Conservation (phyloP, 2,888 invertebrate species). For the Glaucopsyche alexis region DNA sequence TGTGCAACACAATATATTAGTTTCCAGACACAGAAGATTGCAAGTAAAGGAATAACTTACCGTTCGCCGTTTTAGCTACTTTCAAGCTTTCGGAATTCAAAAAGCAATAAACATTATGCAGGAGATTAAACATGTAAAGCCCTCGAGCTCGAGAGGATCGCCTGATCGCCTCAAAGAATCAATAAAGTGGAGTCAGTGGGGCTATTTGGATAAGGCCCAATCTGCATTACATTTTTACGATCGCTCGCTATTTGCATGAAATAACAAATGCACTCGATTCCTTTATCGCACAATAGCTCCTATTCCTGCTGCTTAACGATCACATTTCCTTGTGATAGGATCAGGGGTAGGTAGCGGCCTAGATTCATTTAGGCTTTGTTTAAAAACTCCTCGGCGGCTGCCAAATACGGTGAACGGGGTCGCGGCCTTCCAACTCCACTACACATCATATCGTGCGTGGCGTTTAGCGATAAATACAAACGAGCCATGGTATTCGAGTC, state of each 20-base stretch:
- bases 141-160: background rate
- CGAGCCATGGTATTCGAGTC: background rate
- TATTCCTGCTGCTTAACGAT: slow-evolving; percentile 32
- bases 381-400: slow-evolving; percentile 57
- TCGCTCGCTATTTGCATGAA: slow-evolving; percentile 42
- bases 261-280: slow-evolving; percentile 33
- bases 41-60: background rate
- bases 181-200: slow-evolving; percentile 30
- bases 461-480: background rate
- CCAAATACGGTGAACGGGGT: slow-evolving; percentile 58
- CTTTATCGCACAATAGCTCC: slow-evolving; percentile 16
- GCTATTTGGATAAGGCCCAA: slow-evolving; percentile 44
- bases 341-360: slow-evolving; percentile 40
- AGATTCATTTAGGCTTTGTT: slow-evolving; percentile 54
- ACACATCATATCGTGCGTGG: background rate
- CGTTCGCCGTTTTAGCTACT: background rate
- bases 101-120: slow-evolving; percentile 4
- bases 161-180: slow-evolving; percentile 4
- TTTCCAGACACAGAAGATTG: background rate
- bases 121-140: slow-evolving; percentile 24
- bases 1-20: background rate
- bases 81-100: background rate
- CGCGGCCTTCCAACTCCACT: slow-evolving; percentile 38
- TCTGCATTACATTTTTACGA: slow-evolving; percentile 47
- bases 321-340: slow-evolving; percentile 29